Conservation (phyloP, 2,113 vertebrate species). For the Propithecus coquereli region DNA sequence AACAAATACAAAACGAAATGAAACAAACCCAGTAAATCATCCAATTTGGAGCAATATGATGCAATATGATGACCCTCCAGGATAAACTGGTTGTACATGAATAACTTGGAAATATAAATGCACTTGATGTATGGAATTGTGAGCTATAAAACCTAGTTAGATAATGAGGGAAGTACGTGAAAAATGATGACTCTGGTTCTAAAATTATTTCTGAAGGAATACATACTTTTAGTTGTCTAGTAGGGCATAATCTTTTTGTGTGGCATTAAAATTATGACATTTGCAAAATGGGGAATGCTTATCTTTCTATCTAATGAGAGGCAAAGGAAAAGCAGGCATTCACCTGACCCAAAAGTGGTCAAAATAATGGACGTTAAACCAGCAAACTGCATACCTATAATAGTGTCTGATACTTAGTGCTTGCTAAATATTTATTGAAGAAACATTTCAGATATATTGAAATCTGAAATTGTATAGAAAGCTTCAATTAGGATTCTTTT, state of each 20-base stretch:
- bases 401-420: not conserved
- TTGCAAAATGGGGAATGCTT: constrained; percentile 28
- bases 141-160: not conserved
- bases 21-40: constrained; percentile 27
- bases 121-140: not conserved
- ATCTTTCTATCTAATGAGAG: constrained; percentile 7
- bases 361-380: constrained; percentile 23
- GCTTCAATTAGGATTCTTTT: not conserved
- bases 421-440: constrained; percentile 20
- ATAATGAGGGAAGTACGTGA: constrained; percentile 26
- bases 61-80: not conserved
- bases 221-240: not conserved
- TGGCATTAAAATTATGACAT: constrained; percentile 36
- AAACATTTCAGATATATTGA: not conserved
- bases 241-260: not conserved
- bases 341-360: not conserved
- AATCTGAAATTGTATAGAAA: constrained; percentile 29
- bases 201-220: constrained; percentile 45
- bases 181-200: not conserved
- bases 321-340: not conserved
- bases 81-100: constrained; percentile 26
- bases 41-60: not conserved
- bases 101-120: constrained; percentile 33
- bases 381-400: not conserved
- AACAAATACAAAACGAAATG: constrained; percentile 36